Conservation (phyloP, 1,140 invertebrate species). For the Colletes latitarsis region DNA sequence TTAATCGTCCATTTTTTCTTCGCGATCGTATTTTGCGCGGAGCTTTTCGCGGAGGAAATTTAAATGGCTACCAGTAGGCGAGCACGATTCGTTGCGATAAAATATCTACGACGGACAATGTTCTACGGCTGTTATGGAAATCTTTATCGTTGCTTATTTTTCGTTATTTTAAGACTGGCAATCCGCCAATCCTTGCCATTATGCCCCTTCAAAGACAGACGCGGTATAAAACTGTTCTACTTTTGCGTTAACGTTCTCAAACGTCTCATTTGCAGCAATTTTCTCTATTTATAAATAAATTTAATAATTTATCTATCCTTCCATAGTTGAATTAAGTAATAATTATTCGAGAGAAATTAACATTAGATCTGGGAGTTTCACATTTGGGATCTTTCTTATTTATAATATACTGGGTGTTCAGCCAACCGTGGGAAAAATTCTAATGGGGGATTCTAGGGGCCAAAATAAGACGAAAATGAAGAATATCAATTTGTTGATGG, state of each 20-base stretch:
- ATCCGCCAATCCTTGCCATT: slow-evolving; percentile 11
- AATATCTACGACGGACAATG: not conserved
- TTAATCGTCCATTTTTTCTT: not conserved
- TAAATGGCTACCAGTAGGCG: not conserved
- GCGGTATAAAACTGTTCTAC: not conserved
- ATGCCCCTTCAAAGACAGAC: slow-evolving; percentile 15
- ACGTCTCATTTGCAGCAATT: not conserved
- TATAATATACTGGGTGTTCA: too few species aligned
- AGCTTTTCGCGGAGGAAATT: too few species aligned
- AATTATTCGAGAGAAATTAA: too few species aligned
- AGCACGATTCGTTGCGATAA: not conserved
- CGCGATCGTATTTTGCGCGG: not conserved
- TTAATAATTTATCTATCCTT: too few species aligned
- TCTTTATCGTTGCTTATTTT: slow-evolving; percentile 18
- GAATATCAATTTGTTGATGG: too few species aligned
- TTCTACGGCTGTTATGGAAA: slow-evolving; percentile 1
- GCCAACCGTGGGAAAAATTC: too few species aligned
- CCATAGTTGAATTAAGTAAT: too few species aligned
- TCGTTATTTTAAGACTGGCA: slow-evolving; percentile 35
- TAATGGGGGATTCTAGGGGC: too few species aligned
- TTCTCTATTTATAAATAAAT: too few species aligned
- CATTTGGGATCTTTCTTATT: too few species aligned
- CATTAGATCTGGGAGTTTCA: too few species aligned
- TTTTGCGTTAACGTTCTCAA: not conserved
- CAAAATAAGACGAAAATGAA: too few species aligned